Conservation (phyloP, 2,113 vertebrate genomes). For the Gobius niger region DNA sequence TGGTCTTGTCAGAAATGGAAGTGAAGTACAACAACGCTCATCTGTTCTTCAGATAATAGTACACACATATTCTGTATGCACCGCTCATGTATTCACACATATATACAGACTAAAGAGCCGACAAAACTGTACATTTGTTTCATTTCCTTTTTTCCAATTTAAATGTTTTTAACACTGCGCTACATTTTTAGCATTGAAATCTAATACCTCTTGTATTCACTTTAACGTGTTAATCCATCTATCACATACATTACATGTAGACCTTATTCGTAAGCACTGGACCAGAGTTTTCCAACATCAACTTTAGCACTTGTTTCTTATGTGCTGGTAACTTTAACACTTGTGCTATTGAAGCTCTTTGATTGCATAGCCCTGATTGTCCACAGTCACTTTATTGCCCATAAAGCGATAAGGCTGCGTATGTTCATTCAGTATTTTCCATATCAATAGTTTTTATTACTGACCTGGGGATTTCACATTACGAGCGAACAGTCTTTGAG, state of each 20-base stretch:
- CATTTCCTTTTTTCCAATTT: no score
- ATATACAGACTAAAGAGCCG: no score
- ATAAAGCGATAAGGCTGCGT: constrained; percentile 1
- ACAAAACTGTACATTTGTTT: no score
- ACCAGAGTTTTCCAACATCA: neutral
- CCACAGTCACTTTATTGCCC: constrained; percentile 3
- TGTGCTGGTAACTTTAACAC: neutral
- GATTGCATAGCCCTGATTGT: constrained; percentile 1
- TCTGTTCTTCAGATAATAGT: no score
- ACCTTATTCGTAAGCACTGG: neutral
- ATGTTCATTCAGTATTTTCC: constrained; percentile 33
- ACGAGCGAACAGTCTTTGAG: constrained; percentile 46
- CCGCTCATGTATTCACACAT: no score
- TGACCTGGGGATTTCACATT: constrained; percentile 46
- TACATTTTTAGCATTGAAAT: no score
- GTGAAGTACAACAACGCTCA: no score
- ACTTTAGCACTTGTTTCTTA: neutral
- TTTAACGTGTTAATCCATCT: neutral
- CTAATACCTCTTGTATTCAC: no score
- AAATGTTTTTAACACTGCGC: no score
- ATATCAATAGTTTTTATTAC: constrained; percentile 49
- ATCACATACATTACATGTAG: neutral
- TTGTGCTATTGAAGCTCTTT: neutral
- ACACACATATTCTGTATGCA: no score
- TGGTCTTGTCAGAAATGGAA: no score